These are phyloP conservation scores for Watsonalla cultraria DNA, from an alignment of 2,888 invertebrate species.

Conservation along the genomic window DNA sequence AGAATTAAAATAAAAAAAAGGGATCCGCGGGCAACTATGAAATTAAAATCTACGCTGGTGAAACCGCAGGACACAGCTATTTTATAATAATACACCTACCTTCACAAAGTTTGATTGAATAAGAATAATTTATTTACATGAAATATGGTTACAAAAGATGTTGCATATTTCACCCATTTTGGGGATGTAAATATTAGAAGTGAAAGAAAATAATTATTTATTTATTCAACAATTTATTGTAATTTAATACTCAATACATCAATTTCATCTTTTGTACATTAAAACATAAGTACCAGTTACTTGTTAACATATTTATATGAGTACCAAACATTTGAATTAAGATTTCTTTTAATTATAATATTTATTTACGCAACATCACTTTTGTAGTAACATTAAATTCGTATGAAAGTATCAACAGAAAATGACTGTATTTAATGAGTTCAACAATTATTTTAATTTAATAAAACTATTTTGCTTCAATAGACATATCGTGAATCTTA, in stretches of 20 bases:
- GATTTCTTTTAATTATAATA: constrained; percentile 31
- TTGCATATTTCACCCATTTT: too few species aligned
- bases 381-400: constrained; percentile 20
- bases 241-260: constrained; percentile 61
- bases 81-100: too few species aligned
- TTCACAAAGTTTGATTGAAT: not conserved
- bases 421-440: not conserved
- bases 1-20: too few species aligned
- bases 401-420: not conserved
- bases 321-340: constrained; percentile 55
- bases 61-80: too few species aligned
- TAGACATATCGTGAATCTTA: too few species aligned
- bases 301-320: constrained; percentile 7
- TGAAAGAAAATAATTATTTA: constrained; percentile 20
- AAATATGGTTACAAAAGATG: too few species aligned
- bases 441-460: too few species aligned
- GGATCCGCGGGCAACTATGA: too few species aligned
- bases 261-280: constrained; percentile 68
- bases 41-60: too few species aligned
- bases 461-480: too few species aligned
- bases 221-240: constrained; percentile 66
- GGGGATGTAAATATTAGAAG: not conserved
- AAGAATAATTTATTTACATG: too few species aligned
- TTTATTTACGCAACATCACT: constrained; percentile 47
- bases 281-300: constrained; percentile 30